These are phyloP conservation scores for Cephalotes varians DNA, from an alignment of 2,888 invertebrate species.

Conservation along the genomic window DNA sequence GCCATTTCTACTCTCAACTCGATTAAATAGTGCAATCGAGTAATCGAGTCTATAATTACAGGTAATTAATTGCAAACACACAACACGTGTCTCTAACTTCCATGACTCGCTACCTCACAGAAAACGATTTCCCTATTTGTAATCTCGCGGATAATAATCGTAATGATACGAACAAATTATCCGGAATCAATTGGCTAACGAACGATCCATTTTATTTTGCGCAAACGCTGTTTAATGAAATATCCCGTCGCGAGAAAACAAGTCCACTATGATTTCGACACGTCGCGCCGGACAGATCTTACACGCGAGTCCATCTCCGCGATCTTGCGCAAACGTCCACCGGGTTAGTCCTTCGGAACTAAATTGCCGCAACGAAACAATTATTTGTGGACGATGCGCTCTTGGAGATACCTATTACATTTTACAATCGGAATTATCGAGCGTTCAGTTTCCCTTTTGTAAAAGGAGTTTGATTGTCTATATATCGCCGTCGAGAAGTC, in stretches of 20 bases:
- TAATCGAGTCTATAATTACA: conserved; percentile 13
- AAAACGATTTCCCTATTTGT: neutral
- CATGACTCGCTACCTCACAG: neutral
- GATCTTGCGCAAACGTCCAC: conserved; percentile 27
- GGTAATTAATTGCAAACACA: conserved; percentile 11
- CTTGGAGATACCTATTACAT: neutral
- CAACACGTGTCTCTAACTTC: neutral
- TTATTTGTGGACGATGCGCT: conserved; percentile 3
- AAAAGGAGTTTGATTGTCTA: neutral
- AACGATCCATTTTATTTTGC: conserved; percentile 24
- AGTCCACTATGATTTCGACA: conserved; percentile 31
- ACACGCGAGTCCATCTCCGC: conserved; percentile 12
- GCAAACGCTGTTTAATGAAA: conserved; percentile 27
- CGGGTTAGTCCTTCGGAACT: neutral
- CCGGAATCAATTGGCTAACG: conserved; percentile 9
- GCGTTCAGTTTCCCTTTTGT: neutral
- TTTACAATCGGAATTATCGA: conserved; percentile 30
- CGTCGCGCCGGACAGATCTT: conserved; percentile 8
- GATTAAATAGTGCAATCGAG: conserved; percentile 7
- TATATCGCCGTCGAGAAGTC: neutral
- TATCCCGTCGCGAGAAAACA: neutral
- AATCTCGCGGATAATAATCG: conserved; percentile 2
- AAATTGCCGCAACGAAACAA: conserved; percentile 25
- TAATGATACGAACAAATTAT: conserved; percentile 20
- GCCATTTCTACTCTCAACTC: neutral